Conservation (phyloP, 2,113 vertebrate genomes). For the Sminthopsis crassicaudata region DNA sequence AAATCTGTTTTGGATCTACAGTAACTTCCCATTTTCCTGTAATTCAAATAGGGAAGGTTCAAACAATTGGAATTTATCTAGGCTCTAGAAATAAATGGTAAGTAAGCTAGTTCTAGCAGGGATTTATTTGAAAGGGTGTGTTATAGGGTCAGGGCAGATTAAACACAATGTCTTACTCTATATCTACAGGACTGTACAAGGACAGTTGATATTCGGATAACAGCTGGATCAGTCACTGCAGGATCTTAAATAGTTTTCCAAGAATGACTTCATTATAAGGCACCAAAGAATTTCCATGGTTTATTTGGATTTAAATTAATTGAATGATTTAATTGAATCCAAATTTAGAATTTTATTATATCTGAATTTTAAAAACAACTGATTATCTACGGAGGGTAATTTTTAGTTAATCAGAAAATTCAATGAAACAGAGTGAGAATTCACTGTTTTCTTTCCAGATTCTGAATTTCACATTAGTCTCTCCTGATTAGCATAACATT, state of each 20-base stretch:
- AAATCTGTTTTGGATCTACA: constrained; percentile 56
- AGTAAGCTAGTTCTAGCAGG: constrained; percentile 53
- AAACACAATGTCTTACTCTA: constrained; percentile 39
- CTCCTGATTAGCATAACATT: neutral
- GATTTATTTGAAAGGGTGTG: constrained; percentile 53
- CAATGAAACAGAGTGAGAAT: neutral
- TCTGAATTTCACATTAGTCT: constrained; percentile 43
- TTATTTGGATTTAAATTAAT: neutral
- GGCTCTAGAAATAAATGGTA: constrained; percentile 54
- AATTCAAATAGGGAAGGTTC: constrained; percentile 68
- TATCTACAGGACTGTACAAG: constrained; percentile 44
- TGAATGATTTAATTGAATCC: neutral
- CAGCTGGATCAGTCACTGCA: neutral
- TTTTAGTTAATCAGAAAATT: neutral
- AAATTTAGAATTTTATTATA: neutral
- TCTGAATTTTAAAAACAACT: neutral
- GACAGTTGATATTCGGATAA: constrained; percentile 49
- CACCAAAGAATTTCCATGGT: neutral
- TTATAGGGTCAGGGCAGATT: constrained; percentile 45
- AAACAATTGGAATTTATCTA: constrained; percentile 64
- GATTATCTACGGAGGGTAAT: neutral
- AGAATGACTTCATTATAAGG: neutral
- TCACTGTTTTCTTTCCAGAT: neutral
- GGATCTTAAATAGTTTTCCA: neutral
- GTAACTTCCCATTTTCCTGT: constrained; percentile 59